A percentile compares a stretch with the other conserved stretches of the same genome.
Conservation (phyloP, 2,113 vertebrate species). For the Protobothrops mucrosquamatus region DNA sequence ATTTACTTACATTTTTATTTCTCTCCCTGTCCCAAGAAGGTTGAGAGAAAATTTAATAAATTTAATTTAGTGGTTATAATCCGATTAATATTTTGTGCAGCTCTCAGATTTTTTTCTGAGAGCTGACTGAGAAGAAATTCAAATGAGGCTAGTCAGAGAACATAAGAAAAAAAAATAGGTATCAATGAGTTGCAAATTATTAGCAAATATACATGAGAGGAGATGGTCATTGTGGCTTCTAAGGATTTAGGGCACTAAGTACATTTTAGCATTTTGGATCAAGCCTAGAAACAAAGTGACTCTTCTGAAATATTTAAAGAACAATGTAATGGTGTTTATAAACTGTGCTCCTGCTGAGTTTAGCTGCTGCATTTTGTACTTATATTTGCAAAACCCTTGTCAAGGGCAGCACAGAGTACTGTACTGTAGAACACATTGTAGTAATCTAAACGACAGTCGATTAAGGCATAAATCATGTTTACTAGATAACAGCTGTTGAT, state of each 20-base stretch:
- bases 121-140: not conserved
- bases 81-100: not conserved
- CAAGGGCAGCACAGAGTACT: not conserved
- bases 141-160: not conserved
- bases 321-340: not conserved
- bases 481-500: not conserved
- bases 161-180: not conserved
- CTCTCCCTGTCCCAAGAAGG: not conserved
- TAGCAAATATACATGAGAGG: not conserved
- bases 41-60: not conserved
- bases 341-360: not conserved
- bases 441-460: not conserved
- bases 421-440: not conserved
- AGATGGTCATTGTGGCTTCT: not conserved
- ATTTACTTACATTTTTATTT: not conserved
- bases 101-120: not conserved
- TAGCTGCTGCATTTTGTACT: not conserved
- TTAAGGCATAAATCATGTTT: not conserved
- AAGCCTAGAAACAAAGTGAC: not conserved
- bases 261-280: not conserved
- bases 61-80: not conserved
- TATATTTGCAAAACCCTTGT: not conserved
- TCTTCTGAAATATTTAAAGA: not conserved
- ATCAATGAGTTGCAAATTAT: not conserved
- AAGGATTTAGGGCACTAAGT: not conserved